Evolutionary conservation across 2,888 invertebrate genomes (phyloP).

Genomic region (Philereme transversata): DNA sequence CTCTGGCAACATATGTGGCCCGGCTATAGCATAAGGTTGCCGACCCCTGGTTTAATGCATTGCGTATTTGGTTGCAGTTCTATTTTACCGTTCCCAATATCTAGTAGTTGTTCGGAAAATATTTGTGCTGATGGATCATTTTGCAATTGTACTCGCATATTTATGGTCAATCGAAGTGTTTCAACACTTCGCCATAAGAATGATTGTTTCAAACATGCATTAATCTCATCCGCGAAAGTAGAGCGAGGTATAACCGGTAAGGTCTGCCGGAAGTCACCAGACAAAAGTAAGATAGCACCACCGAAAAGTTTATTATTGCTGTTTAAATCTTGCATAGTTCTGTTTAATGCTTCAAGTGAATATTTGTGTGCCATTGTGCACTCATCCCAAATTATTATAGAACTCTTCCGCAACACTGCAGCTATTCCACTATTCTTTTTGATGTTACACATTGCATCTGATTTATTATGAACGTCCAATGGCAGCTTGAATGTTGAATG

Average conservation of each 20-base stretch:
- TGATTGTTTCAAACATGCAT: neutral
- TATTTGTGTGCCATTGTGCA: conserved; percentile 43
- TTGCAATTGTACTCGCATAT: neutral
- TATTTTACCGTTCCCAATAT: neutral
- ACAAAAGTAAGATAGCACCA: neutral
- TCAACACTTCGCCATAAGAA: neutral
- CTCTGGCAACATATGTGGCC: too few relatives aligned
- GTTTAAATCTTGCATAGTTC: conserved; percentile 43
- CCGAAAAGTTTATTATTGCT: neutral
- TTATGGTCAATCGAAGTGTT: neutral
- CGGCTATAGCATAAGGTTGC: too few relatives aligned
- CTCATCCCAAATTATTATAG: conserved; percentile 45
- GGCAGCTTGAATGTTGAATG: conserved; percentile 48
- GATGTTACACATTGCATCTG: conserved; percentile 37
- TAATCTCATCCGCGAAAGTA: neutral
- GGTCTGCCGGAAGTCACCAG: too few relatives aligned
- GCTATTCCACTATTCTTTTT: conserved; percentile 37
- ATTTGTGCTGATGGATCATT: too few relatives aligned
- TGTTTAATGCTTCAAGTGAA: conserved; percentile 38
- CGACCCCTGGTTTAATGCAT: too few relatives aligned
- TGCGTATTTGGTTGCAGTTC: too few relatives aligned
- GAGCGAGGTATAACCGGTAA: neutral
- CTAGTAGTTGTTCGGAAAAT: neutral
- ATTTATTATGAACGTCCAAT: conserved; percentile 36
- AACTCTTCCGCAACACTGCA: conserved; percentile 32